Base-by-base conservation (phyloP, 53 echinoderm and acorn worm genomes). In the Temnopleurus reevesii region DNA sequence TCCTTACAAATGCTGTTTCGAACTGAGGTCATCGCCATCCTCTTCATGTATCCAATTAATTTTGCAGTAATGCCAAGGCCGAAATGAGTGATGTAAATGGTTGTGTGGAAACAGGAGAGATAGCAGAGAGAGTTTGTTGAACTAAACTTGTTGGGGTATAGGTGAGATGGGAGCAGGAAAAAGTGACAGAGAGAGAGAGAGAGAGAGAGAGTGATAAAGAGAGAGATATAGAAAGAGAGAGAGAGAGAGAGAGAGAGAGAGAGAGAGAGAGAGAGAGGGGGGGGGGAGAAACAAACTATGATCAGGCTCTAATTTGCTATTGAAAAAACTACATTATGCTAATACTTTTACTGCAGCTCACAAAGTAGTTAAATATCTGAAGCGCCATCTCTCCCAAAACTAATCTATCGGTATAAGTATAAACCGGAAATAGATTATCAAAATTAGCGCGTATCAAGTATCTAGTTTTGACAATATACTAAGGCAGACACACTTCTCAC, bases 61-160 rank as follows among this genome's bases (percentile, higher is more conserved):
- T 71, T 71, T 71, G 71, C 71, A 71, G 23, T 71, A 71, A 71
- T 71, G 71, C 71, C 71, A 71, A 71, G 71, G 71, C 71, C 71
- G n/a, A 71, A 38, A 71, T 71, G 71, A 71, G 41, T 71, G 71
- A 71, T 71, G 41, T 71, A 71, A 64, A 31, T 63, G 15, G 5
- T 63, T 13, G 30, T 33, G 13, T 30, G 31, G 34, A 63, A 63
- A 63, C 3, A 34, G 18, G 63, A 63, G 34, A 63, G 63, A 63
- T 63, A 63, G 34, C 63, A 34, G 63, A 33, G 17, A 17, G 18
- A 33, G n/a, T n/a, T n/a, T n/a, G 63, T 12, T 31, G 34, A 31
- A 63, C 31, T 17, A 63, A 63, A 12, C 31, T n/a, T n/a, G n/a
- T n/a, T n/a, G n/a, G n/a, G 18, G 34, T 21, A 5, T 63, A 15